These are phyloP conservation scores for Biston betularia DNA, from an alignment of 2,888 invertebrate genomes.

Conservation along the genomic window DNA sequence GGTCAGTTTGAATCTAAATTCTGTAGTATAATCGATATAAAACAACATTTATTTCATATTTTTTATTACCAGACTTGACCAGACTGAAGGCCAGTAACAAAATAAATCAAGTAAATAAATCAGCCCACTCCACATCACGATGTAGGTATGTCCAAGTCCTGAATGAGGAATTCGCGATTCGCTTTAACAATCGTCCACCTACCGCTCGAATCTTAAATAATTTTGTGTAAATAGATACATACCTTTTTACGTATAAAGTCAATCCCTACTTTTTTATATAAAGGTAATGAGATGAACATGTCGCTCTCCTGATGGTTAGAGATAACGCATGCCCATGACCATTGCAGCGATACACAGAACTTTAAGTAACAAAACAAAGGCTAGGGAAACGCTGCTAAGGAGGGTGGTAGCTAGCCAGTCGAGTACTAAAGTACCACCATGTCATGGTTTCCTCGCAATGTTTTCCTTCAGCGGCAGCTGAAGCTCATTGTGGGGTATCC, in stretches of 20 bases:
- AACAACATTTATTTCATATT: conserved; percentile 1
- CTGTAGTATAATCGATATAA: background rate
- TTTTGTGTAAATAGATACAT: conserved; percentile 9
- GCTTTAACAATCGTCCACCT: conserved; percentile 43
- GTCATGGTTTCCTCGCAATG: no score
- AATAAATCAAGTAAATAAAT: conserved; percentile 45
- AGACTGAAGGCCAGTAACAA: conserved; percentile 34
- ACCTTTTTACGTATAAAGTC: background rate
- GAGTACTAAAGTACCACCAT: no score
- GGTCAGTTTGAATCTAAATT: background rate
- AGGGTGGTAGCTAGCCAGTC: no score
- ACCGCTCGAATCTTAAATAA: conserved; percentile 42
- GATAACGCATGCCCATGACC: no score
- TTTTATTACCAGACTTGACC: conserved; percentile 24
- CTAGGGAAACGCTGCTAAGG: no score
- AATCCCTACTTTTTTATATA: background rate
- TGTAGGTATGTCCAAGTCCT: conserved; percentile 38
- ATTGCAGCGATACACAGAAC: no score
- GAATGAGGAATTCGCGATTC: conserved; percentile 44
- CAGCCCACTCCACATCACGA: conserved; percentile 32
- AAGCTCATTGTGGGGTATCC: no score
- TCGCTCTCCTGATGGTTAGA: no score
- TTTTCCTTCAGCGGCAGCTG: no score
- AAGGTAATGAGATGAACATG: no score
- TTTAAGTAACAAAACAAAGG: no score